Evolutionary conservation across 2,888 invertebrate genomes (phyloP), one percentile per base, ranked within the genome.

Genomic region (Meiosimyza platycephala): DNA sequence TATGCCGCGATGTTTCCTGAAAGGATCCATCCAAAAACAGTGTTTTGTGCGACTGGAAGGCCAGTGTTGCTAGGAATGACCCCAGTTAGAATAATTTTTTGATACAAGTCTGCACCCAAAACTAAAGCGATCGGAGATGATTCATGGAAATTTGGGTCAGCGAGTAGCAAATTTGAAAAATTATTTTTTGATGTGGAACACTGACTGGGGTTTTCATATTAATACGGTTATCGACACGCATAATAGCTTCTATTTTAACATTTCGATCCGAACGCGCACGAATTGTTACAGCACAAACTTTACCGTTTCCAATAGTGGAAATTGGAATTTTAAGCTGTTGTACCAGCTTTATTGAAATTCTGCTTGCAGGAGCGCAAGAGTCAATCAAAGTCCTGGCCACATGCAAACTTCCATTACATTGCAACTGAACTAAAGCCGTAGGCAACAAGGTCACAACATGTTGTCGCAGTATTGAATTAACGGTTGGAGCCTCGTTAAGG

Each of bases 11-110:
- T 22, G 22, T 22, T 22, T n/a, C n/a, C 22, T 22, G 22, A 22
- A 22, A 22, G 22, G 22, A 22, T 22, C 51, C 13, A 51, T 22
- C 22, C 22, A 22, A 22, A 62, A 47, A 62, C 16, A 6, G 47
- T 40, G 33, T 40, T 62, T 62, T 62, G 62, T 9, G 62, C 62
- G 9, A 62, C 62, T 15, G 62, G 62, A 16, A 62, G 48, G 7
- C 48, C 63, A 16, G n/a, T 16, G n/a, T n/a, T 40, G 12, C 63
- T 63, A 9, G 63, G 6, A n/a, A 63, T 63, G 13, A 63, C n/a
- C n/a, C 63, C 63, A 6, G 40, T 40, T 63, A 4, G 47, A 9
- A 63, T 63, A n/a, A 7, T 40, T 48, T 40, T 63, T 3, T 7
- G 63, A 63, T 22, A 22, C 22, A 22, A 2, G 22, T 22, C 22